Base-by-base conservation (phyloP, 1,140 invertebrate genomes). In the Drosophila bocki region DNA sequence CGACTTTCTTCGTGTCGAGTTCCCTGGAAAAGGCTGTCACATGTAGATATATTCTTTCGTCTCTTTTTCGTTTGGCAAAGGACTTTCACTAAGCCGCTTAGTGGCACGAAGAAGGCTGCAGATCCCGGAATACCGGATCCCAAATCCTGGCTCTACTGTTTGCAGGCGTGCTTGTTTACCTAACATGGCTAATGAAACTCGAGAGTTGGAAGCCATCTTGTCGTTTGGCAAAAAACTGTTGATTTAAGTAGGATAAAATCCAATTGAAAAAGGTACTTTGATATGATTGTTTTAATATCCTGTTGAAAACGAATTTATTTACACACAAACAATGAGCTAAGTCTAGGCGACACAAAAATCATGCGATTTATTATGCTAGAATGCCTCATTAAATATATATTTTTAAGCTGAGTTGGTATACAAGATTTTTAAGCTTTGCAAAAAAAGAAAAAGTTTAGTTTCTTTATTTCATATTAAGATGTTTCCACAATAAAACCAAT, bases 21-120 rank as follows among this genome's bases (percentile, higher is more conserved):
- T 79, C 17, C 29, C 26, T 19, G 22, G 33, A 68, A 54, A 65
- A 63, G 54, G 47, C 48, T 69, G 60, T 60, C 50, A 63, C 50
- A 65, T 47, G 42, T 42, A 37, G 32, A 53, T 45, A 60, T 48
- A 41, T 47, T 11, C 57, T 42, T 47, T 57, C 33, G 15, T 35
- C 26, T 70, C 22, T 61, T 60, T 48, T 50, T n/a, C 67, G 41
- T 75, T 83, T 72, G 68, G 65, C 80, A 78, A 72, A 60, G 74
- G 69, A 83, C 84, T 87, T 88, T 84, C 69, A 71, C 85, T 87
- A 87, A 87, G 84, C 77, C 59, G 84, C 84, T 87, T 90, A 88
- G 76, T 74, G 48, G 63, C 54, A 51, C 29, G 48, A 68, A 44
- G 59, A 67, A 68, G 67, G 51, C 37, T 41, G 44, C 53, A 60